Conservation (phyloP, 2,113 vertebrate species). For the Mellivora capensis region DNA sequence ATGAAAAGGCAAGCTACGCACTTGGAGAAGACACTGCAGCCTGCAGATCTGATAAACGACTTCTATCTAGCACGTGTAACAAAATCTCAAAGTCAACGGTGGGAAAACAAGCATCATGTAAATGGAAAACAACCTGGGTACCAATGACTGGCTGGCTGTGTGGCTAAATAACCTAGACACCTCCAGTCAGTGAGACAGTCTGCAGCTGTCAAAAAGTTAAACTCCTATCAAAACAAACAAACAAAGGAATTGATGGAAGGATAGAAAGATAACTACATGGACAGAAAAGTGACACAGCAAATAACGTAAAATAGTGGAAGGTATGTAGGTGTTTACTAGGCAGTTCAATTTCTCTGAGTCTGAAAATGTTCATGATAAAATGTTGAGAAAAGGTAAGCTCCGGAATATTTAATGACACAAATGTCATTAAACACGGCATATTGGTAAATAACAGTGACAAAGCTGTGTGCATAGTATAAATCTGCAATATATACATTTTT, state of each 20-base stretch:
- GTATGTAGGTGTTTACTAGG: not conserved
- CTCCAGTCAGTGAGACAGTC: not conserved
- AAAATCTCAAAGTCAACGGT: not conserved
- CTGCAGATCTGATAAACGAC: not conserved
- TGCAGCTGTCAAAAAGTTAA: not conserved
- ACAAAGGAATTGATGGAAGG: not conserved
- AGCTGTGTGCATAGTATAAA: not conserved
- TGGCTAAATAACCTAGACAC: not conserved
- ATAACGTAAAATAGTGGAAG: not conserved
- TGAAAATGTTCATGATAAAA: not conserved
- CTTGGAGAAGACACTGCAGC: not conserved
- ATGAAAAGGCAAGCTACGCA: not conserved
- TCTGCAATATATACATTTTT: too few relatives aligned
- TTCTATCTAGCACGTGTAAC: not conserved
- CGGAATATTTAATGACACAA: not conserved
- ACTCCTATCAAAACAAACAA: not conserved
- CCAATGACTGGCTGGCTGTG: not conserved
- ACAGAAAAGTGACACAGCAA: not conserved
- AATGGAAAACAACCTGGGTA: not conserved
- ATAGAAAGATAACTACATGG: not conserved
- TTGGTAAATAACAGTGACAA: not conserved
- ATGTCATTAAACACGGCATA: not conserved
- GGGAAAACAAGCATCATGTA: not conserved
- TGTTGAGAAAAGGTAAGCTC: not conserved
- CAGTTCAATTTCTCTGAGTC: not conserved